phyloP scores from a whole-genome alignment of 2,888 invertebrate species.

The Clepsis dumicolana region DNA sequence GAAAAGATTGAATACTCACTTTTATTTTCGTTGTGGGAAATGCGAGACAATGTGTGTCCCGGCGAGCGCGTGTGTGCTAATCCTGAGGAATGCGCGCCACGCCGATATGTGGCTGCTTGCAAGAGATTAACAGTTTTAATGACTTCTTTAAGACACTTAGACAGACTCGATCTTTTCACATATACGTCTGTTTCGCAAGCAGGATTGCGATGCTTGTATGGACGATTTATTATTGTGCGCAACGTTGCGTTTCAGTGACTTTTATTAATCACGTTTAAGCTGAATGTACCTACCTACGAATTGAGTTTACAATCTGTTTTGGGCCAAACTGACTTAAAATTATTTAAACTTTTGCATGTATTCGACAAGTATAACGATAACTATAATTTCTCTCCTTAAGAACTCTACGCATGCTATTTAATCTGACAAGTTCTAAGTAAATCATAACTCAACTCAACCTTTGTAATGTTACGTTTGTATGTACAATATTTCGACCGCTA shows the following conservation, averaged over 20 bases:
- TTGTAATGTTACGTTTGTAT: not conserved
- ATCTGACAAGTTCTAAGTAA: not conserved
- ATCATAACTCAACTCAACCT: not conserved
- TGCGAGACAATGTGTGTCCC: constrained; percentile 56
- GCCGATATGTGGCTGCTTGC: constrained; percentile 6
- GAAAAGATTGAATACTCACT: constrained; percentile 77
- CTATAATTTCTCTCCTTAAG: no score
- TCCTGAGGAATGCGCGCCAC: constrained; percentile 50
- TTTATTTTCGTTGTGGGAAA: constrained; percentile 77
- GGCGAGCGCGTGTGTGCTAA: constrained; percentile 50
- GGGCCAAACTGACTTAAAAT: not conserved
- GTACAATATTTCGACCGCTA: constrained; percentile 2
- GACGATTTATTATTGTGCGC: constrained; percentile 16
- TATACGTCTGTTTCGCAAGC: constrained; percentile 17
- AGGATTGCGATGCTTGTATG: constrained; percentile 17
- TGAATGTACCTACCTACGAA: not conserved
- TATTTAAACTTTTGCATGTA: no score
- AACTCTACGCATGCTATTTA: no score
- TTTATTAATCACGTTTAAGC: constrained; percentile 15
- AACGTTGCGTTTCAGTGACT: constrained; percentile 22
- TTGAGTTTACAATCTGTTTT: not conserved
- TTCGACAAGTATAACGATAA: no score
- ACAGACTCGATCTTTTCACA: constrained; percentile 24
- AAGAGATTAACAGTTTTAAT: constrained; percentile 38
- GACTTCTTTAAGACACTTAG: constrained; percentile 35